phyloP scores from a whole-genome alignment of 2,888 invertebrate genomes.

The Melinaea menophilus region DNA sequence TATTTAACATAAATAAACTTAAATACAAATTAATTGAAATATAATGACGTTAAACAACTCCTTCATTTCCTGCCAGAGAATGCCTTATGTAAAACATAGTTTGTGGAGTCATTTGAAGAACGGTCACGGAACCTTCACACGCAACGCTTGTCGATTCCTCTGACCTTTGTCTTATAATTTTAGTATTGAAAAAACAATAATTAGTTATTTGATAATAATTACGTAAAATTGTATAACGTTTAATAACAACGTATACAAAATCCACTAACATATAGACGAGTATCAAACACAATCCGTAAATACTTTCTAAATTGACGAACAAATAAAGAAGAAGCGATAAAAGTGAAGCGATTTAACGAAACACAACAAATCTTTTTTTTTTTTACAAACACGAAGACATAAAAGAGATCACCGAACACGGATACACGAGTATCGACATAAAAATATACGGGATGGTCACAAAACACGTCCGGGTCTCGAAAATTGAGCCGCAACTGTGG shows the following conservation, averaged over 20 bases:
- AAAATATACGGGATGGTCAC: slow-evolving; percentile 3
- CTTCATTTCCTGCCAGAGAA: slow-evolving; percentile 9
- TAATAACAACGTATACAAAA: no score
- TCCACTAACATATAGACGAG: no score
- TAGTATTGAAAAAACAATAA: not conserved
- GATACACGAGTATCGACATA: slow-evolving; percentile 5
- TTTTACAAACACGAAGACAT: not conserved
- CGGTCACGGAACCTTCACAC: slow-evolving; percentile 10
- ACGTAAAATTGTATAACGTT: no score
- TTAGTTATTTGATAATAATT: no score
- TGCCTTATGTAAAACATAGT: slow-evolving; percentile 3
- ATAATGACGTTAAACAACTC: slow-evolving; percentile 16
- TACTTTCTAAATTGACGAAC: no score
- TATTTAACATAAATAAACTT: not conserved
- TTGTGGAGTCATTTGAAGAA: slow-evolving; percentile 12
- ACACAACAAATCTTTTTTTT: no score
- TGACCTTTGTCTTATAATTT: slow-evolving; percentile 3
- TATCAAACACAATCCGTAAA: no score
- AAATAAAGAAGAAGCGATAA: no score
- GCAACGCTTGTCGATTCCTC: slow-evolving; percentile 5
- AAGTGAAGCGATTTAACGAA: no score
- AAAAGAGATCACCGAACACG: slow-evolving; percentile 1
- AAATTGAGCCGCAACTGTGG: slow-evolving; percentile 17
- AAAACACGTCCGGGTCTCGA: slow-evolving; percentile 9
- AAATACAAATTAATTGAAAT: slow-evolving; percentile 14